phyloP scores from a whole-genome alignment of 1,140 invertebrate genomes.

The Drosophila azteca region DNA sequence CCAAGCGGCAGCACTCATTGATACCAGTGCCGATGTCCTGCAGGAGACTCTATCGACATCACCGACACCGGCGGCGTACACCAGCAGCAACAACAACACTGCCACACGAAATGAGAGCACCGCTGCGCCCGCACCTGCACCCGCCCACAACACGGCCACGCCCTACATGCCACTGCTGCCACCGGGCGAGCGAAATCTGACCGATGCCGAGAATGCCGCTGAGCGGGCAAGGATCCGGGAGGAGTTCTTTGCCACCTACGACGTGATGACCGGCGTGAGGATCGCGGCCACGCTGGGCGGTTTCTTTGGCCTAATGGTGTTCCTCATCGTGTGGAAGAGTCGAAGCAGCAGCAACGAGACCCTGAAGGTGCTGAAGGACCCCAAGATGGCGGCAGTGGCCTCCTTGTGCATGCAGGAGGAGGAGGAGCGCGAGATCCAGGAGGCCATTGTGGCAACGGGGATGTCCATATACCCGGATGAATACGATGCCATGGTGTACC shows the following conservation, averaged over 20 bases:
- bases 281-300: constrained; percentile 94
- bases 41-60: constrained; percentile 47
- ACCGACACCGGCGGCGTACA: constrained; percentile 66
- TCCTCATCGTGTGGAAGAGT: constrained; percentile 94
- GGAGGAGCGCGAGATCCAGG: constrained; percentile 89
- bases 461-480: constrained; percentile 85
- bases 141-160: constrained; percentile 52
- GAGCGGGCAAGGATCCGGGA: constrained; percentile 87
- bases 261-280: constrained; percentile 94
- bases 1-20: constrained; percentile 49
- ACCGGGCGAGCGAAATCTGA: constrained; percentile 71
- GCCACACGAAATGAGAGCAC: constrained; percentile 37
- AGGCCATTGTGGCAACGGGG: constrained; percentile 88
- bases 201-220: constrained; percentile 63
- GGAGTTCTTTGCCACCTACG: constrained; percentile 94
- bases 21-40: constrained; percentile 46
- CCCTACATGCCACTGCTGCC: constrained; percentile 67
- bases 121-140: constrained; percentile 34
- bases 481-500: constrained; percentile 84
- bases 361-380: constrained; percentile 86
- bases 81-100: constrained; percentile 42
- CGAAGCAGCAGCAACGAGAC: constrained; percentile 89
- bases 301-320: constrained; percentile 94
- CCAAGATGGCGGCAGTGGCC: constrained; percentile 86
- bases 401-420: constrained; percentile 91